Conservation (phyloP, 2,888 invertebrate genomes). For the Gari tellinella region DNA sequence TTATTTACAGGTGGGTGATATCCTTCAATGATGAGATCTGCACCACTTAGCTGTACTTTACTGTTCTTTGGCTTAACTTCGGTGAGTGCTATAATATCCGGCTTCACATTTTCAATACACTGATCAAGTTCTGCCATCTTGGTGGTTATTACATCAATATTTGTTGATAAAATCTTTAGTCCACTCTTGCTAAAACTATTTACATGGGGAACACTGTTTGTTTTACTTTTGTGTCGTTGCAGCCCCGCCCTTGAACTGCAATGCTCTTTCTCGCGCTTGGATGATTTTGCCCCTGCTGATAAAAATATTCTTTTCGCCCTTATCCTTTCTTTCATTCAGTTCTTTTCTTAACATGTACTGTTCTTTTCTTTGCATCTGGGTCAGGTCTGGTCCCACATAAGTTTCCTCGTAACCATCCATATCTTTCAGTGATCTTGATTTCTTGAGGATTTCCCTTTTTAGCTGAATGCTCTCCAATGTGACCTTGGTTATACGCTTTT, state of each 20-base stretch:
- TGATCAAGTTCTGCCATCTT: not conserved
- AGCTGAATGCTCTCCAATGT: not conserved
- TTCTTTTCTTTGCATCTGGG: not conserved
- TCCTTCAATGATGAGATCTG: constrained; percentile 1
- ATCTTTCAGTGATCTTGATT: not conserved
- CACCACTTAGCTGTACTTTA: not conserved
- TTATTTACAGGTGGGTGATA: constrained; percentile 10
- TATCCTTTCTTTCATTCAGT: not conserved
- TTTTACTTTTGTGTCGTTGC: not conserved
- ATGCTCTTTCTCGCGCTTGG: not conserved
- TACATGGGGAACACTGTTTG: not conserved
- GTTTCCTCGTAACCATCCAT: constrained; percentile 1
- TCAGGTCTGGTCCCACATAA: constrained; percentile 4
- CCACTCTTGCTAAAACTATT: constrained; percentile 6
- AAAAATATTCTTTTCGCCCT: constrained; percentile 7
- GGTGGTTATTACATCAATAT: constrained; percentile 1
- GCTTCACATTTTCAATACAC: not conserved
- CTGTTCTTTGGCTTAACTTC: constrained; percentile 2
- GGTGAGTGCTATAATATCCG: constrained; percentile 1
- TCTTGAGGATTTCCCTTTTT: constrained; percentile 7
- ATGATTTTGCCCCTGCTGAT: constrained; percentile 3
- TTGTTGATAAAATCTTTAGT: not conserved
- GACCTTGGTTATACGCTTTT: not conserved
- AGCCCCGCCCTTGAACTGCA: constrained; percentile 8
- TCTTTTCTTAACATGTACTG: not conserved